Evolutionary conservation across 2,888 invertebrate genomes (phyloP), one percentile per base, ranked within the genome.

Genomic region (Octodonta nipae): DNA sequence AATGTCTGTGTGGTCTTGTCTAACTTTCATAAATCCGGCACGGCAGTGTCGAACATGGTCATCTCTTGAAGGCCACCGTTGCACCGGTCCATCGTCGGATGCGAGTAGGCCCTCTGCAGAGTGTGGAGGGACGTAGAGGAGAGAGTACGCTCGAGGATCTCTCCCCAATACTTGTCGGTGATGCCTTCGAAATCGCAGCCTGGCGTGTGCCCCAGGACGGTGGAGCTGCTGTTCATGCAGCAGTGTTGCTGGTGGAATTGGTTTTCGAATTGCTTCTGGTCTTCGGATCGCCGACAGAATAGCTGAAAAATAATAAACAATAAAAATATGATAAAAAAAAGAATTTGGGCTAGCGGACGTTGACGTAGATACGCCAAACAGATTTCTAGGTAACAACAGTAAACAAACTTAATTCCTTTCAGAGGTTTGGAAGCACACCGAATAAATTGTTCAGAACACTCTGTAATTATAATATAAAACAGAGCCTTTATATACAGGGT

Each of bases 81-180:
- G 43, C 60, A 61, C 12, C 56, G 42, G 11, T 54, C 52, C 51
- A 55, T 55, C 13, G 47, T 41, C 5, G 54, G 44, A 11, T 48
- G 49, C 15, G 53, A 51, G 36, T 54, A 58, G 2, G 56, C 51
- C 22, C 55, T 41, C 31, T 59, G 60, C 3, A 61, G 48, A 15
- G 78, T 78, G 50, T 81, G 81, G 26, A 83, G 65, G 29, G 81
- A 82, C 35, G 71, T 75, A 1, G 80, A 78, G 26, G 81, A 81
- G 5, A 82, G 73, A 1, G 82, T 81, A 5, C 82, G 66, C 56
- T 83, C 82, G 43, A 83, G 63, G 49, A 82, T 82, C 64, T 82
- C 82, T 4, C 61, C 54, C 66, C 73, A 73, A 61, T 73, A 40
- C 54, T 70, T 42, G 61, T 71, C 60, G 58, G 71, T 55, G 58